These are phyloP conservation scores for Probaryconus sp. DNA, from an alignment of 1,140 invertebrate genomes.

Conservation along the genomic window DNA sequence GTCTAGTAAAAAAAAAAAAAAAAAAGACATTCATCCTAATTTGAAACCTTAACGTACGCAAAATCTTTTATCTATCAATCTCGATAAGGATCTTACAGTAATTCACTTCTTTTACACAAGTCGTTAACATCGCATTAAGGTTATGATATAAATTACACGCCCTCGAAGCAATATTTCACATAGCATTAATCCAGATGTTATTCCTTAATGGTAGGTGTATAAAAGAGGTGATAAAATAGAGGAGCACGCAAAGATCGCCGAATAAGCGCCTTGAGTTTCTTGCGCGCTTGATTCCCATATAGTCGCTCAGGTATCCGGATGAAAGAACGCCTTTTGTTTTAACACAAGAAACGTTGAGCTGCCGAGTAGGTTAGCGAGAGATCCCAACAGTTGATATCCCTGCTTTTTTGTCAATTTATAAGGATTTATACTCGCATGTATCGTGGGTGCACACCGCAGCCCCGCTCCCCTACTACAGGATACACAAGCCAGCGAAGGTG, in stretches of 20 bases:
- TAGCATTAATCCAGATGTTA: constrained; percentile 56
- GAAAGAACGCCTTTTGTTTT: constrained; percentile 70
- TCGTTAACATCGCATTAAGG: constrained; percentile 32
- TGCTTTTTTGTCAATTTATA: constrained; percentile 75
- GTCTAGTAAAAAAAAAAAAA: too few relatives aligned
- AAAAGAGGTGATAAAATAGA: constrained; percentile 49
- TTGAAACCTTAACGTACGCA: constrained; percentile 2
- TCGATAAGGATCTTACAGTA: constrained; percentile 9
- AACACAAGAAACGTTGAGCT: constrained; percentile 55
- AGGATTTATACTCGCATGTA: constrained; percentile 70
- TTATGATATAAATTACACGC: constrained; percentile 45
- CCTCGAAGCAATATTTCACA: constrained; percentile 34
- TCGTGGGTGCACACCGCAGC: constrained; percentile 48
- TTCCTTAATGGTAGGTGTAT: constrained; percentile 51
- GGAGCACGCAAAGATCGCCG: constrained; percentile 53
- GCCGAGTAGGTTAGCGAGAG: constrained; percentile 66
- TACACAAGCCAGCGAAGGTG: constrained; percentile 53
- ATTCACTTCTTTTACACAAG: constrained; percentile 24
- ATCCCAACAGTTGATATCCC: constrained; percentile 67
- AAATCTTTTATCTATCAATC: not conserved
- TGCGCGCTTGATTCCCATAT: constrained; percentile 44
- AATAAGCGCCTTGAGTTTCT: constrained; percentile 44
- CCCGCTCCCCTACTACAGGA: constrained; percentile 16
- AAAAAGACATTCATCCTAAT: too few relatives aligned
- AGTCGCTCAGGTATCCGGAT: constrained; percentile 55